phyloP scores from a whole-genome alignment of 2,797 vertebrate species.

The Rhadinocentrus ornatus region DNA sequence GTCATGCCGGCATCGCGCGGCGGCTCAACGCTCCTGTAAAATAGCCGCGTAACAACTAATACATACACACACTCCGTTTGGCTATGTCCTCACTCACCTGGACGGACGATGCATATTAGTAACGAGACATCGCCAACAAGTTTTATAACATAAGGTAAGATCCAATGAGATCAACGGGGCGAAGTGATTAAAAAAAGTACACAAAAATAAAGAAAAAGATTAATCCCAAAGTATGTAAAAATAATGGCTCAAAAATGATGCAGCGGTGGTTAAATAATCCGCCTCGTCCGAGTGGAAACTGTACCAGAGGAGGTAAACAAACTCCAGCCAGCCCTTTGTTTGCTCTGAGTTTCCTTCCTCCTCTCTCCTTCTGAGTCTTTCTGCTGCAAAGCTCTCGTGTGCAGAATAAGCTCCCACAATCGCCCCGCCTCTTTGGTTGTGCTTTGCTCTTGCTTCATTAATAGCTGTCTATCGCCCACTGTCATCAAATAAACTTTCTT shows the following conservation, averaged over 20 bases:
- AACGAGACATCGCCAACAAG: slow-evolving; percentile 37
- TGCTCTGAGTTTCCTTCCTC: slow-evolving; percentile 26
- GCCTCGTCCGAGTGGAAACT: slow-evolving; percentile 14
- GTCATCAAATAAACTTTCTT: background rate
- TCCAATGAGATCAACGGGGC: slow-evolving; percentile 23
- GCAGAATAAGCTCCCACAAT: no score
- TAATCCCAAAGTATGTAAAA: slow-evolving; percentile 2
- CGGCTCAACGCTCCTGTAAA: background rate
- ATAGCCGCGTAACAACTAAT: background rate
- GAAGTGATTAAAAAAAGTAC: background rate
- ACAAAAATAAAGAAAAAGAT: background rate
- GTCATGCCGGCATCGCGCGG: slow-evolving; percentile 6
- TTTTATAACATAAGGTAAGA: background rate
- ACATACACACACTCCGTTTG: background rate
- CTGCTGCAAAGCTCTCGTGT: background rate
- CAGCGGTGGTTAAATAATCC: slow-evolving; percentile 30
- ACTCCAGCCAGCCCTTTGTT: slow-evolving; percentile 37
- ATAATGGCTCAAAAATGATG: background rate
- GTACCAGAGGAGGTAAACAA: slow-evolving; percentile 24
- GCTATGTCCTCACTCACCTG: slow-evolving; percentile 59
- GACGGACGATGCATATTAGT: slow-evolving; percentile 61
- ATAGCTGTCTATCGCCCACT: slow-evolving; percentile 30
- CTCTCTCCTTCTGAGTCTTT: background rate
- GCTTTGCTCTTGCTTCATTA: background rate
- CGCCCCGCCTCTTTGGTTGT: background rate